Evolutionary conservation across 1,140 invertebrate genomes (phyloP).

Genomic region (Pseudobourletiella spinata): DNA sequence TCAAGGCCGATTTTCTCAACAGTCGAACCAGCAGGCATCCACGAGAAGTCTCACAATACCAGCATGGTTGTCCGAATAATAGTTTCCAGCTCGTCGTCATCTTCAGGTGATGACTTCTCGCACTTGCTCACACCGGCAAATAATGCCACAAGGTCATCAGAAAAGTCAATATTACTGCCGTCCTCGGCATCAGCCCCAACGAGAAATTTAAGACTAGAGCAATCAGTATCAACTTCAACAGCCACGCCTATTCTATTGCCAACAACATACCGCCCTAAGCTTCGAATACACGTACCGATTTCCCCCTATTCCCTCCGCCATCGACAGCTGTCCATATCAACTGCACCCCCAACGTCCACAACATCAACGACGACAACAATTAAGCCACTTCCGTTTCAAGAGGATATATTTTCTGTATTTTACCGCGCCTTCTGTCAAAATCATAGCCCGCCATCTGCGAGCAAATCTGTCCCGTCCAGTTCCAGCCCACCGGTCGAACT

Average conservation of each 20-base stretch:
- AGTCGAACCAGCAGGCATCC: too few relatives aligned
- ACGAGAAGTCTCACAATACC: background rate
- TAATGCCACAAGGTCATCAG: background rate
- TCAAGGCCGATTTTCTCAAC: too few relatives aligned
- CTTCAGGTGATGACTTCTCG: slow-evolving; percentile 3
- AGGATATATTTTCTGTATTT: slow-evolving; percentile 33
- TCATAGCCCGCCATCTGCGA: background rate
- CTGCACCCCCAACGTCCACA: slow-evolving; percentile 1
- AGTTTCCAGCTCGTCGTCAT: slow-evolving; percentile 16
- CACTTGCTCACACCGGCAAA: background rate
- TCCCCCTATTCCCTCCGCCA: background rate
- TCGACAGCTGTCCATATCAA: too few relatives aligned
- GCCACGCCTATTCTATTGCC: background rate
- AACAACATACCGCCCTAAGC: background rate
- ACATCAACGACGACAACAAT: slow-evolving; percentile 9
- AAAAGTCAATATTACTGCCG: background rate
- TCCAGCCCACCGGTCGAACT: too few relatives aligned
- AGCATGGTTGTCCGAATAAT: slow-evolving; percentile 29
- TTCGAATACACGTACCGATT: background rate
- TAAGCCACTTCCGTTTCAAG: background rate
- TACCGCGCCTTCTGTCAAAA: slow-evolving; percentile 28
- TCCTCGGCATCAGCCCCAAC: background rate
- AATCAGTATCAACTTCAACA: background rate
- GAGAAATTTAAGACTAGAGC: background rate
- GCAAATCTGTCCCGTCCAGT: too few relatives aligned